Evolutionary conservation across 1,140 invertebrate species (phyloP).

Genomic region (Leucophenga varia): DNA sequence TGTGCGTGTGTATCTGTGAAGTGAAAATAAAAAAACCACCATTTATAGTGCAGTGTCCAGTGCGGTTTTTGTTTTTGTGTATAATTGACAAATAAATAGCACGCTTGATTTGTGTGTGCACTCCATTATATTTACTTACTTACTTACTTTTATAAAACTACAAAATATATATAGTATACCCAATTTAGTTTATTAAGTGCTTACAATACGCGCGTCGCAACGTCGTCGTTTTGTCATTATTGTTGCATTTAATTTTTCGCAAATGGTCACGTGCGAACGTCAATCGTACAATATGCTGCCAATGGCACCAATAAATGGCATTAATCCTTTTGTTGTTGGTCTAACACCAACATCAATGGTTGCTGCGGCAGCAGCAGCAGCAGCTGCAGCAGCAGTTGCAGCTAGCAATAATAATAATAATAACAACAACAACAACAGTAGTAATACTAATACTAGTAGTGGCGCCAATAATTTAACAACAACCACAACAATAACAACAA

Average conservation of each 20-base stretch:
- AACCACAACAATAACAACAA: slow-evolving; percentile 19
- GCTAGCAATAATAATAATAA: background rate
- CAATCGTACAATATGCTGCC: slow-evolving; percentile 54
- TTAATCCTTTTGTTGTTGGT: slow-evolving; percentile 43
- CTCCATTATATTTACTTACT: slow-evolving; percentile 11
- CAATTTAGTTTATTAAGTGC: slow-evolving; percentile 9
- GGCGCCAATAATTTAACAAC: slow-evolving; percentile 21
- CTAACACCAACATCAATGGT: slow-evolving; percentile 14
- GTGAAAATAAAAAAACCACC: too few species aligned
- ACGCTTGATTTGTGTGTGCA: too few species aligned
- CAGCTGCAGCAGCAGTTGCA: background rate
- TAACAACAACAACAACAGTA: slow-evolving; percentile 4
- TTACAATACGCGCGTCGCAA: too few species aligned
- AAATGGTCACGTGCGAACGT: slow-evolving; percentile 55
- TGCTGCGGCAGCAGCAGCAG: slow-evolving; percentile 16
- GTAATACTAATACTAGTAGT: slow-evolving; percentile 8
- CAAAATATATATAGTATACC: too few species aligned
- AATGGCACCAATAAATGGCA: slow-evolving; percentile 43
- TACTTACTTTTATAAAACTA: too few species aligned
- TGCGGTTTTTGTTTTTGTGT: too few species aligned
- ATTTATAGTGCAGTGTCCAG: too few species aligned
- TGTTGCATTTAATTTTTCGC: slow-evolving; percentile 12
- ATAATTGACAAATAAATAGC: too few species aligned
- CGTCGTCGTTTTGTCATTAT: background rate
- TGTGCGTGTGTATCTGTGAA: slow-evolving; percentile 18